A percentile compares a stretch with the other conserved stretches of the same genome.
These are phyloP conservation scores for Augiades crinisus DNA, from an alignment of 2,888 invertebrate genomes.

Conservation along the genomic window DNA sequence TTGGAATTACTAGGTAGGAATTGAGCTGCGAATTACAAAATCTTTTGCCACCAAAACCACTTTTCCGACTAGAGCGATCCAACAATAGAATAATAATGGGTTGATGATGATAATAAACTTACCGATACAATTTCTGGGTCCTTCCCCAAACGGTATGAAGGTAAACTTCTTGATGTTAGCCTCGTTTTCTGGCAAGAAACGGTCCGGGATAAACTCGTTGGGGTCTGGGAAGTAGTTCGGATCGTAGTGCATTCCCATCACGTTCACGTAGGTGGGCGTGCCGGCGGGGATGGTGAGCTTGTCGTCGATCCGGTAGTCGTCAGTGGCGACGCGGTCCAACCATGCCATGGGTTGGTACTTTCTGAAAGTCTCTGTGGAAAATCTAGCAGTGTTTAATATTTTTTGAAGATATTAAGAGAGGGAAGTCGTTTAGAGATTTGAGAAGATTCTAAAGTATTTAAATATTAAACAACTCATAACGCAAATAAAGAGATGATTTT, in stretches of 20 bases:
- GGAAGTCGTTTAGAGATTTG: too few relatives aligned
- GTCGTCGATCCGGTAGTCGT: conserved; percentile 38
- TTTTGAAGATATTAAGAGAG: too few relatives aligned
- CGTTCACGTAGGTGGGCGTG: conserved; percentile 47
- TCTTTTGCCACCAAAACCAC: too few relatives aligned
- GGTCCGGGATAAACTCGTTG: conserved; percentile 72
- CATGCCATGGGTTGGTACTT: conserved; percentile 43
- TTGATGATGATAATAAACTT: too few relatives aligned
- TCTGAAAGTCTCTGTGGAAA: conserved; percentile 47
- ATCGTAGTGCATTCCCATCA: conserved; percentile 53
- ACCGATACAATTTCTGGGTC: conserved; percentile 83
- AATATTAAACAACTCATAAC: too few relatives aligned
- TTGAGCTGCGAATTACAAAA: too few relatives aligned
- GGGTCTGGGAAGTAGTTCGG: conserved; percentile 76
- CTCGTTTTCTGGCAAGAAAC: conserved; percentile 80
- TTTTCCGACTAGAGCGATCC: too few relatives aligned
- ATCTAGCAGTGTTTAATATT: background rate
- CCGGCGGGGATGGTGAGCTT: conserved; percentile 36
- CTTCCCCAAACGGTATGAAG: conserved; percentile 79
- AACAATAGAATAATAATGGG: too few relatives aligned
- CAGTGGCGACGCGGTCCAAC: conserved; percentile 35
- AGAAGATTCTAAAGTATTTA: background rate
- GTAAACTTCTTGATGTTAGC: conserved; percentile 46
- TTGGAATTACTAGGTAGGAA: too few relatives aligned
- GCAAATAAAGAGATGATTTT: too few relatives aligned